These are phyloP conservation scores for Geothlypis trichas DNA, from an alignment of 2,113 vertebrate species.

Conservation along the genomic window DNA sequence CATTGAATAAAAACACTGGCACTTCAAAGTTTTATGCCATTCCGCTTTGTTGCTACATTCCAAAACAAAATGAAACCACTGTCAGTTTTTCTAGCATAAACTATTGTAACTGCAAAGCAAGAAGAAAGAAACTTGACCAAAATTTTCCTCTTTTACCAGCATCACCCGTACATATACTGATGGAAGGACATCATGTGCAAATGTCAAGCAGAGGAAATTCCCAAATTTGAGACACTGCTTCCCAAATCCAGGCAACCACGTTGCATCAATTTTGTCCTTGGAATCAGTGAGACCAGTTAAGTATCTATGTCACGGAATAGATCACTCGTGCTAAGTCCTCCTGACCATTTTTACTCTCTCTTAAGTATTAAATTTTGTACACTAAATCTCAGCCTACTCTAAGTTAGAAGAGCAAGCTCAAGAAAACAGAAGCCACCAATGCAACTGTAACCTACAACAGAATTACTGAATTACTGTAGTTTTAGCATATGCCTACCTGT, in stretches of 20 bases:
- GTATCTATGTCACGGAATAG: background rate
- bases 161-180: background rate
- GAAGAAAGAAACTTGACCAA: background rate
- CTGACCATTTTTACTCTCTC: background rate
- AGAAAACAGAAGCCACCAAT: background rate
- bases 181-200: background rate
- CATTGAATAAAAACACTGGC: background rate
- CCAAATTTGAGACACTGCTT: background rate
- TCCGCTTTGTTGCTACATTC: background rate
- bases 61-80: background rate
- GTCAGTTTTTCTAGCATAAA: background rate
- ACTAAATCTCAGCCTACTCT: background rate
- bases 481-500: conserved; percentile 78
- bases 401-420: background rate
- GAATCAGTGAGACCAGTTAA: background rate
- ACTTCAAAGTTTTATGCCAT: background rate
- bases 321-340: background rate
- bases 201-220: background rate
- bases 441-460: background rate
- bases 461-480: background rate
- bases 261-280: background rate
- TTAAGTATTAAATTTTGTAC: background rate
- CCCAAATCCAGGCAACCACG: accelerated
- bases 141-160: background rate
- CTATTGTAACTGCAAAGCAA: background rate